Evolutionary conservation across 30 jellyfish, hydroid and myxozoan species (phyloP), one percentile per base, ranked within the genome.

Genomic region (Haliclystus octoradiatus): DNA sequence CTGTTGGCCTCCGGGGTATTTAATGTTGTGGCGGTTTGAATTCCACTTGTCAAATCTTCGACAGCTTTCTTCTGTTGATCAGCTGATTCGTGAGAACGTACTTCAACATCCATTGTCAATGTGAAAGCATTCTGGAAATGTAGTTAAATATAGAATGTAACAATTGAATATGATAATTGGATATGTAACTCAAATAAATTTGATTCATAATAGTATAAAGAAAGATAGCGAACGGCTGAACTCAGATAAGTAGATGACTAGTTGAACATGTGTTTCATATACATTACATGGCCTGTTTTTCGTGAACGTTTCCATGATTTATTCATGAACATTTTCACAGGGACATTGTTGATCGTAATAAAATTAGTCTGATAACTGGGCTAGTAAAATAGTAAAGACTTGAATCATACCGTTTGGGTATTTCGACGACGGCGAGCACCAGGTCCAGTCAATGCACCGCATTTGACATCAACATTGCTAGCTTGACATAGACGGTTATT

Each of bases 91-190:
- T 77, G 73, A 13, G 95, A 81, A 22, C 67, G 47, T n/a, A 82
- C 93, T 47, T 82, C 92, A 62, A 91, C 40, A 62, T 83, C 95
- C 24, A 91, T 83, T 63, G 77, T 76, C 27, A 91, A 79, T 7
- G 78, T 73, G 74, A 91, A 49, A 7, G 65, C 74, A 34, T 66
- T 81, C 98, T 89, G 30, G 0, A 25, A 61, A 52, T 14, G 50
- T 28, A 69, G 13, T 66, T 31, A 26, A 4, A n/a, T n/a, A n/a
- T n/a, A n/a, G n/a, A n/a, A n/a, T n/a, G 9, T 40, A 40, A 40
- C 57, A 40, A 40, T 40, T 9, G 57, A 9, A 40, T 40, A 40
- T 5, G 19, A 5, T 19, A 40, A 40, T 40, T 5, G 57, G 19
- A 40, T 5, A 40, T 5, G 9, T 40, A 19, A 40, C 57, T 40